These are phyloP conservation scores for Rhynchonema sp. DNA, from an alignment of 2,888 invertebrate genomes.

Conservation along the genomic window DNA sequence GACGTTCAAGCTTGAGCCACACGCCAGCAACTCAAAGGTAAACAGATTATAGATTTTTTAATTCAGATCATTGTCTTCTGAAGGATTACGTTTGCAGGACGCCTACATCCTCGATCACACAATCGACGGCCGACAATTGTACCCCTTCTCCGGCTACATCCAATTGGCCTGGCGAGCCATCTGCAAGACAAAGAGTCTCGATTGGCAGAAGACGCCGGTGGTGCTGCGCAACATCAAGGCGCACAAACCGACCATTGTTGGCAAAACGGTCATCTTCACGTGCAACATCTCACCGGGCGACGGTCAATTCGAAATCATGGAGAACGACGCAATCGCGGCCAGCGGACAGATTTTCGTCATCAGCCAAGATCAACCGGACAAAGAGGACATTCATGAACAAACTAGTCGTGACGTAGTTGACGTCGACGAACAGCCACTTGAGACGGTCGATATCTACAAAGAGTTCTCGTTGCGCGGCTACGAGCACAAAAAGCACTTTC, in stretches of 20 bases:
- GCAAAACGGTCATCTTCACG: constrained; percentile 24
- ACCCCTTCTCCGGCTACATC: constrained; percentile 62
- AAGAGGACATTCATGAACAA: too few relatives aligned
- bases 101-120: too few relatives aligned
- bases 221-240: constrained; percentile 68
- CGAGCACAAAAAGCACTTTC: too few relatives aligned
- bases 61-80: too few relatives aligned
- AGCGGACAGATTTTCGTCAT: constrained; percentile 22
- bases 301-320: constrained; percentile 25
- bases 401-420: too few relatives aligned
- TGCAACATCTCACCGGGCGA: constrained; percentile 23
- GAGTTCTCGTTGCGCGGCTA: constrained; percentile 24
- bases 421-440: too few relatives aligned
- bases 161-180: constrained; percentile 35
- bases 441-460: constrained; percentile 27
- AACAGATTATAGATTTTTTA: too few relatives aligned
- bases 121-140: too few relatives aligned
- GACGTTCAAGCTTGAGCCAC: too few relatives aligned
- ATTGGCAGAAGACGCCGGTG: constrained; percentile 48
- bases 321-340: constrained; percentile 23
- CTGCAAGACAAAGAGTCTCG: constrained; percentile 28
- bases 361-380: constrained; percentile 15
- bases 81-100: too few relatives aligned
- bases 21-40: too few relatives aligned
- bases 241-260: too few relatives aligned